Evolutionary conservation across 2,113 vertebrate genomes (phyloP), one percentile per base, ranked within the genome.

Genomic region (Sprattus sprattus): DNA sequence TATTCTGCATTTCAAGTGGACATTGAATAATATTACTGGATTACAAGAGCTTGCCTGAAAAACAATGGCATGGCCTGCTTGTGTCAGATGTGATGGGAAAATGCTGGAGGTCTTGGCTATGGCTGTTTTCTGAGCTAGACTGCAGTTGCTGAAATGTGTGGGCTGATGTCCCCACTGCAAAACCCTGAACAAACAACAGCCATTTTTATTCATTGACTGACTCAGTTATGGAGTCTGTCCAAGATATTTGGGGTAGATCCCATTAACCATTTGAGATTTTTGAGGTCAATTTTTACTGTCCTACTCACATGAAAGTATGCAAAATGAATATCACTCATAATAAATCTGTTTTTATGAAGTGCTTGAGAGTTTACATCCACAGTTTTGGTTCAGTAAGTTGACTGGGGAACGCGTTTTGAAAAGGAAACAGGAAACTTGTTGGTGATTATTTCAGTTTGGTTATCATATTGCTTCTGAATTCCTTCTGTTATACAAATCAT

Each of bases 11-110:
- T 28, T 9, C 2, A 78, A 39, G 15, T 78, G 71, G 71, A 78
- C 71, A 16, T 78, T 39, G 28, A 78, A 78, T 44, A 67, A 4
- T 13, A 16, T 78, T 78, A 78, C 25, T 15, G 71, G 71, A 78
- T 39, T 78, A 78, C 28, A 39, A 15, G 13, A 39, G 28, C 13
- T 39, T 39, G 71, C 28, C 39, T 78, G 71, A 78, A 16, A 78
- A 78, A 60, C 28, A 78, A 25, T n/a, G 60, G 20, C 60, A 22
- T 82, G 49, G 83, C 82, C 78, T 82, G 82, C 46, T 83, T 54
- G 44, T 87, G 85, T 32, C 82, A 82, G 84, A 84, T 88, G 83
- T 88, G 67, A 88, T 81, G 64, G 11, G 85, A 28, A 83, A 87
- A 45, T 25, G 82, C 82, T 85, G 15, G n/a, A 57, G 18, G 64